Percentiles rank a stretch among this genome's conserved stretches.
These are phyloP conservation scores for Vidua chalybeata DNA, from an alignment of 2,113 vertebrate species.

Conservation along the genomic window DNA sequence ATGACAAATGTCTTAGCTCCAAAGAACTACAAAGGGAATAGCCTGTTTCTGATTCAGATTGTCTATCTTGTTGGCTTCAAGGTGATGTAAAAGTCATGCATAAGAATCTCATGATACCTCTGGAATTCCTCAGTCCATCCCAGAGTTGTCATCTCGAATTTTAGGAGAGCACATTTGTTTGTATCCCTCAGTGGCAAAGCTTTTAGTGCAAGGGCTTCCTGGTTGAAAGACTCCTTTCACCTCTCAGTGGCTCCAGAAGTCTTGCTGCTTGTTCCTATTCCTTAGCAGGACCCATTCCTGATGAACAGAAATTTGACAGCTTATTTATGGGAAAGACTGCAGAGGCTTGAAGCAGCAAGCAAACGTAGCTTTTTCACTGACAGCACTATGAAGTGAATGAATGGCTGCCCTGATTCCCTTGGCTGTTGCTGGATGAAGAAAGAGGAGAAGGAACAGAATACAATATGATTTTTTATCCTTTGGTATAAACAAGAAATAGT, in stretches of 20 bases:
- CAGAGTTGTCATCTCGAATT: neutral
- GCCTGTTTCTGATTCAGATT: neutral
- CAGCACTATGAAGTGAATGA: neutral
- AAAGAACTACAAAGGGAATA: conserved; percentile 1
- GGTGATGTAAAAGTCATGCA: neutral
- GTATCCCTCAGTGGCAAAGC: neutral
- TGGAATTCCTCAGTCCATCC: neutral
- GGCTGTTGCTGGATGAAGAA: neutral
- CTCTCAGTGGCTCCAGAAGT: neutral
- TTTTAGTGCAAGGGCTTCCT: neutral
- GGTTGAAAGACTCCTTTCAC: neutral
- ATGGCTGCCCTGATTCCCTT: neutral
- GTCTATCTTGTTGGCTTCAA: conserved; percentile 3
- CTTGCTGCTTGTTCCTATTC: neutral
- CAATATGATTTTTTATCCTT: neutral
- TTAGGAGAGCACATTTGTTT: neutral
- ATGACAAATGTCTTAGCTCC: neutral
- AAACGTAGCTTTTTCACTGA: neutral
- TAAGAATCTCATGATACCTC: neutral
- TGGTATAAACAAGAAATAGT: neutral
- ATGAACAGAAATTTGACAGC: neutral
- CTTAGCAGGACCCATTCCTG: neutral
- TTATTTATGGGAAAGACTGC: neutral
- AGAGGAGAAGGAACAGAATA: neutral
- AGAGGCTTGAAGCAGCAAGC: neutral